Evolutionary conservation across 2,888 invertebrate genomes (phyloP), one percentile per base, ranked within the genome.

Genomic region (Eupithecia centaureata): DNA sequence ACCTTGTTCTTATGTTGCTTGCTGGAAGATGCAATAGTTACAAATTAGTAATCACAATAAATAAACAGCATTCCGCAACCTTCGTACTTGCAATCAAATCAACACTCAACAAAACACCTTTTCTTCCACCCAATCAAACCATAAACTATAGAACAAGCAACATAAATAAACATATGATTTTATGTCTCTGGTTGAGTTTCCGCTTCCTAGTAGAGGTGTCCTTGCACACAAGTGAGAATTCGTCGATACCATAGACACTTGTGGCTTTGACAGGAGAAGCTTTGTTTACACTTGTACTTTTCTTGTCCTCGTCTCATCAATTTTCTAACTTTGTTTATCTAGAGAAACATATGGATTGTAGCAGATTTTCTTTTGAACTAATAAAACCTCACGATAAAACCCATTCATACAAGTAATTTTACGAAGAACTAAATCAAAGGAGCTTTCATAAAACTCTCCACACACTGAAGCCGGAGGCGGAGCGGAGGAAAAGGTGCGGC

Each of bases 81-180:
- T 86, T 86, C 82, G 86, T 85, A 86, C 86, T 88, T 83, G 84
- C 76, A 81, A 84, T 85, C 81, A 85, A 84, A 73, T 86, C 86
- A 88, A 88, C 84, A 87, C 83, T 85, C 83, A 87, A 88, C 87
- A 89, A 89, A 83, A 90, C 90, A 89, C 87, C 85, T 90, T 83
- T 65, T 64, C 59, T 57, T 60, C 82, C 88, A 91, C 87, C 88
- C 89, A 91, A 90, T 86, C 87, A 89, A 85, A 86, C 86, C 91
- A 92, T 88, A 90, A 87, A 88, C 85, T 86, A 87, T 72, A 90
- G 89, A 90, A 80, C 80, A 86, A 87, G 86, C 86, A 88, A 92
- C 86, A 92, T 90, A 90, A 89, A 91, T 90, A 92, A 92, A 91
- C 91, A 91, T 91, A 91, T 89, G 89, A 91, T 90, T 86, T 84